A percentile compares a stretch with the other conserved stretches of the same genome.
These are phyloP conservation scores for Rallus limicola DNA, from an alignment of 2,113 vertebrate species.

Conservation along the genomic window DNA sequence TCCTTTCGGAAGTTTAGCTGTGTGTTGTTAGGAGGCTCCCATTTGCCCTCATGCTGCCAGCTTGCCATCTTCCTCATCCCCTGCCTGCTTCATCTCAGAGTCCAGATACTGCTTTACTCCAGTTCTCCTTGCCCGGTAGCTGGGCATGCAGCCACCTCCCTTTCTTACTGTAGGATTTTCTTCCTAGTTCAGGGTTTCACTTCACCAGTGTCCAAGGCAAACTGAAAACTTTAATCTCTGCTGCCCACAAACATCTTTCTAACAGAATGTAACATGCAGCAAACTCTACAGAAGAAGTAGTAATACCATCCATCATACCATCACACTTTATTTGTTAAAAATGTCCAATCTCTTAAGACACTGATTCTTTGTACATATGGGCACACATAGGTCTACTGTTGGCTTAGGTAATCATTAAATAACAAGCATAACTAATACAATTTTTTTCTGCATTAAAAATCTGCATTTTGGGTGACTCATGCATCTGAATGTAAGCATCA, in stretches of 20 bases:
- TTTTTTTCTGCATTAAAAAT: background rate
- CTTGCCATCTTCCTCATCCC: background rate
- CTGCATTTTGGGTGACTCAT: background rate
- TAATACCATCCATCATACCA: background rate
- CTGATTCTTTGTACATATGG: background rate
- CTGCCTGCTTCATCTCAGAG: background rate
- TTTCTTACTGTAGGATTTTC: background rate
- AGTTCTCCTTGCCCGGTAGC: background rate
- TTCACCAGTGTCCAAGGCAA: background rate
- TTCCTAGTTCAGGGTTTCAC: background rate
- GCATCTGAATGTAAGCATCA: background rate
- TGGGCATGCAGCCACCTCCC: background rate
- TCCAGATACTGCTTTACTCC: too few relatives aligned
- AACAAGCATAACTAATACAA: background rate
- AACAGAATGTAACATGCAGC: background rate
- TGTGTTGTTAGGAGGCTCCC: background rate
- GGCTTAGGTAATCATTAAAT: background rate
- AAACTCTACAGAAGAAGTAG: background rate
- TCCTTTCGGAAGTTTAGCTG: background rate
- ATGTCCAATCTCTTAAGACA: background rate
- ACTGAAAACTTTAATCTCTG: background rate
- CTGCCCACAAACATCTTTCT: background rate
- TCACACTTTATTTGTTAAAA: background rate
- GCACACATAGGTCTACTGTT: background rate
- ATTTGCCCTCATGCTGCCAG: rapidly evolving